Conservation (phyloP, 2,888 invertebrate genomes). For the Iselma pallidipennis region DNA sequence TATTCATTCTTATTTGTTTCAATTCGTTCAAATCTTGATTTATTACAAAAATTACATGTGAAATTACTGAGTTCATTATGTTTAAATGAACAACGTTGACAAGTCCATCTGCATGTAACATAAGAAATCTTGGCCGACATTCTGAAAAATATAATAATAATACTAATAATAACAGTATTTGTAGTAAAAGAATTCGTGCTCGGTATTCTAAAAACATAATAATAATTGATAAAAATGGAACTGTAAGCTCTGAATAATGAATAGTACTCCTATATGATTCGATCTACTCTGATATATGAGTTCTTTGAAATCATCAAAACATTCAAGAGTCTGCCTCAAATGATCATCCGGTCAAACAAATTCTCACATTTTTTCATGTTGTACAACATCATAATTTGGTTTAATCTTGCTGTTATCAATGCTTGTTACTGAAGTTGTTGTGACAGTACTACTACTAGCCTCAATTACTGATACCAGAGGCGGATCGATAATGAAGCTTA, state of each 20-base stretch:
- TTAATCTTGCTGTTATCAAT: slow-evolving; percentile 39
- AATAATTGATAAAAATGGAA: too few species aligned
- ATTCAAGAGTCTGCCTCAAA: too few species aligned
- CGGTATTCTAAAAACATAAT: too few species aligned
- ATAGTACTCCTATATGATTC: too few species aligned
- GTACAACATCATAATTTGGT: slow-evolving; percentile 45
- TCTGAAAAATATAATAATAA: too few species aligned
- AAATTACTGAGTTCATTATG: slow-evolving; percentile 82
- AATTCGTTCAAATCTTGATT: slow-evolving; percentile 36
- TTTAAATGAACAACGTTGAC: slow-evolving; percentile 85
- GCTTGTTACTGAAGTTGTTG: slow-evolving; percentile 34
- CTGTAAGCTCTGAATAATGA: too few species aligned
- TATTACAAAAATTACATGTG: slow-evolving; percentile 81
- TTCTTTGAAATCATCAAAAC: too few species aligned
- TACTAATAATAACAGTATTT: too few species aligned
- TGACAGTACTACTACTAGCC: slow-evolving; percentile 44
- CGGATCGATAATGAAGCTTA: too few species aligned
- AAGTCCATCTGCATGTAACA: slow-evolving; percentile 78
- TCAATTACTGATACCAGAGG: too few species aligned
- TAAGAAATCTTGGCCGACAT: slow-evolving; percentile 47
- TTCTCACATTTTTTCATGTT: slow-evolving; percentile 50
- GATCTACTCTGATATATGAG: too few species aligned
- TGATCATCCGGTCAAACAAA: neutral
- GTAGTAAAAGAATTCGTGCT: too few species aligned
- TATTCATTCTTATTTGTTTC: neutral